phyloP scores from a whole-genome alignment of 2,797 vertebrate genomes.

The Lates japonicus region DNA sequence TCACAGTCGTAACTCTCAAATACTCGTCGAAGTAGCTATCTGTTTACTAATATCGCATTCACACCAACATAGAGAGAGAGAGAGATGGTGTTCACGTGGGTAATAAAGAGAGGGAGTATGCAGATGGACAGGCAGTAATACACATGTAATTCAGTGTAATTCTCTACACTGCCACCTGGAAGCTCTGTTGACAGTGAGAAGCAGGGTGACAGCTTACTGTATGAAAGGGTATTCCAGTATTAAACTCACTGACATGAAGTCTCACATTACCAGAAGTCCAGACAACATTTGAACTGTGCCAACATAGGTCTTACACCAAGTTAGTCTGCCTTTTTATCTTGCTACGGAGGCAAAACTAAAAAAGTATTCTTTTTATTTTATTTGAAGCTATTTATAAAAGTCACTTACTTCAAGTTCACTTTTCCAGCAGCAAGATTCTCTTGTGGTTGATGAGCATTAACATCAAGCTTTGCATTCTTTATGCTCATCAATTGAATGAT shows the following conservation, averaged over 20 bases:
- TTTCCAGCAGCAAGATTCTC: neutral
- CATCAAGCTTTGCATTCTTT: neutral
- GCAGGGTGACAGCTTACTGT: neutral
- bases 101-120: too few relatives aligned
- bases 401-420: neutral
- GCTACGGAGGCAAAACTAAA: neutral
- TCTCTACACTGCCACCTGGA: too few relatives aligned
- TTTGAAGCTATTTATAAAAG: neutral
- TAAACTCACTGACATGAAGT: constrained; percentile 22
- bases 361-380: neutral
- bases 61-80: too few relatives aligned
- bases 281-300: constrained; percentile 7
- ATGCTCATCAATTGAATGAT: neutral
- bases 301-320: neutral
- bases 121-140: too few relatives aligned
- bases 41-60: too few relatives aligned
- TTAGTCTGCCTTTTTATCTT: neutral
- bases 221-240: neutral
- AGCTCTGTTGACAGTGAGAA: neutral
- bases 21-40: neutral
- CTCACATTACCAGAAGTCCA: constrained; percentile 29
- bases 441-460: neutral
- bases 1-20: neutral
- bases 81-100: too few relatives aligned
- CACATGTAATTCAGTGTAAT: too few relatives aligned